Percentiles rank a stretch among this genome's conserved stretches.
These are phyloP conservation scores for Gymnobelideus leadbeateri DNA, from an alignment of 2,113 vertebrate species.

Conservation along the genomic window DNA sequence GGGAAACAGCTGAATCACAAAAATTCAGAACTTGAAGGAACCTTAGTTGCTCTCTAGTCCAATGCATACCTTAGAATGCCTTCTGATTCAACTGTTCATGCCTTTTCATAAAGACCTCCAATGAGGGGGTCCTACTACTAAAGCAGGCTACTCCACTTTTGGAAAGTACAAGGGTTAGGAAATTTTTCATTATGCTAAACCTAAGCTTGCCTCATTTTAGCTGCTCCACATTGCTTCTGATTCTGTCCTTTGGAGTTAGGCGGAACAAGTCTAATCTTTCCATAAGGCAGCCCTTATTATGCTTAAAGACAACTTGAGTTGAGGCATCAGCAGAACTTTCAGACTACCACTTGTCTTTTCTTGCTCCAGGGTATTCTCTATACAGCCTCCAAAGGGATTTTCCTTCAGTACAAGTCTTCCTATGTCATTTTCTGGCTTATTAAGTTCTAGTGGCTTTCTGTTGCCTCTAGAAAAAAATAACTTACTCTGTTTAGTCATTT, in stretches of 20 bases:
- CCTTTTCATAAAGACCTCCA: neutral
- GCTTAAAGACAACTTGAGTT: neutral
- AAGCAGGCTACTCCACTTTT: neutral
- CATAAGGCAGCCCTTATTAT: neutral
- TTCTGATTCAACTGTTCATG: constrained; percentile 4
- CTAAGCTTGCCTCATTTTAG: neutral
- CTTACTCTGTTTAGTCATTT: neutral
- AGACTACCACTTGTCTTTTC: neutral
- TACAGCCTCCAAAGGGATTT: neutral
- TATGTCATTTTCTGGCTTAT: neutral
- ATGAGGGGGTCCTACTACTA: neutral
- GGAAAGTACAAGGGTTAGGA: neutral
- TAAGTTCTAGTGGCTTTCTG: neutral
- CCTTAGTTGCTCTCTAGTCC: neutral
- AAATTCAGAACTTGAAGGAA: neutral
- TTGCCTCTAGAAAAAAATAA: neutral
- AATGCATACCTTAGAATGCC: neutral
- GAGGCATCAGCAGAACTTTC: neutral
- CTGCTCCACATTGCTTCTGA: neutral
- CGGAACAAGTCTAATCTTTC: too few relatives aligned
- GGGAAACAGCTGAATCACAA: neutral
- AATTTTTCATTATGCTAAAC: neutral
- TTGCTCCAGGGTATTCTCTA: neutral
- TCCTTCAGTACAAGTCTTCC: neutral
- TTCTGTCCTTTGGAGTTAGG: neutral